Conservation (phyloP, 30 jellyfish, hydroid and myxozoan species). For the Aurelia coerulea region DNA sequence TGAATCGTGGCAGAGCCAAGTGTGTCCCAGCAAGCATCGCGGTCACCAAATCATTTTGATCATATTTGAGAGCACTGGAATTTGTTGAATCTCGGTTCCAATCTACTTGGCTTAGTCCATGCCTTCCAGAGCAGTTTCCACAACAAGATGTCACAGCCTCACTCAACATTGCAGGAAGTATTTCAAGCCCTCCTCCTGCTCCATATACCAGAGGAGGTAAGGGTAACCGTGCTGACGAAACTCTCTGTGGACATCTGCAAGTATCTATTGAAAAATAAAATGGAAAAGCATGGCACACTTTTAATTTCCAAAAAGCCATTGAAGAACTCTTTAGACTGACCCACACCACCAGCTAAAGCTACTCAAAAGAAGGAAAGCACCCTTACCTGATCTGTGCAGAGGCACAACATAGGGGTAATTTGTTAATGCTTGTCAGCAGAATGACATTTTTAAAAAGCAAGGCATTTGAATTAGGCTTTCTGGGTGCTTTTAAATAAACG, state of each 20-base stretch:
- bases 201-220: constrained; percentile 23
- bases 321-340: no score
- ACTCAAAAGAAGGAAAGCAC: not conserved
- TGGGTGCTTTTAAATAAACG: no score
- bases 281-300: not conserved
- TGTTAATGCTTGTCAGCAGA: no score
- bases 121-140: constrained; percentile 64
- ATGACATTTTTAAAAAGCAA: no score
- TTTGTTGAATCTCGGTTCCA: constrained; percentile 29
- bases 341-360: no score
- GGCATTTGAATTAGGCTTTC: no score
- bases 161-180: constrained; percentile 5
- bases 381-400: not conserved
- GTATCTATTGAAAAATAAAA: constrained; percentile 2
- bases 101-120: constrained; percentile 24
- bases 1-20: constrained; percentile 25
- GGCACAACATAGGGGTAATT: not conserved
- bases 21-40: constrained; percentile 49
- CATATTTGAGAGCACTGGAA: constrained; percentile 20
- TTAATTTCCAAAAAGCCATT: no score
- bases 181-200: not conserved
- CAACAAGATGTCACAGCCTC: constrained; percentile 37
- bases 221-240: constrained; percentile 15
- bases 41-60: not conserved
- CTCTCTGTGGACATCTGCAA: constrained; percentile 23